Evolutionary conservation across 2,113 vertebrate species (phyloP).

Genomic region (Redunca redunca): DNA sequence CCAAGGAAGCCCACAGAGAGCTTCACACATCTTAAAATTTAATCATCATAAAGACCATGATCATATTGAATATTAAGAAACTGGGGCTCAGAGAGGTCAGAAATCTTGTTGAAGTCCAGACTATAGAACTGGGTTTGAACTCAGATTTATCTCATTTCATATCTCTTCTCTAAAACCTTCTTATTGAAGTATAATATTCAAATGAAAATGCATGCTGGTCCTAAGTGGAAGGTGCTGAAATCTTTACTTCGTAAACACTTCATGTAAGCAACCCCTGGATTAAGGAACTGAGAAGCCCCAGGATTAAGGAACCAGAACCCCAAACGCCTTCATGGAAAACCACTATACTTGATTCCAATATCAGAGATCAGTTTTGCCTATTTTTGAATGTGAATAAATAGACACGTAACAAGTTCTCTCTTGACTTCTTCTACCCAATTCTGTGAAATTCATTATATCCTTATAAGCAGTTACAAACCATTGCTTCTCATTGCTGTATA

Average conservation of each 20-base stretch:
- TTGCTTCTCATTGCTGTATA: neutral
- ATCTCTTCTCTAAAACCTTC: neutral
- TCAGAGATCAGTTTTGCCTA: neutral
- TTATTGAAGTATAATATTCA: neutral
- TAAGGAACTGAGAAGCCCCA: neutral
- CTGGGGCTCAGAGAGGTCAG: neutral
- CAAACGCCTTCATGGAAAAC: neutral
- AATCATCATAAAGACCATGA: neutral
- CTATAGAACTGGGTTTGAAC: neutral
- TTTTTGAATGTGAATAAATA: neutral
- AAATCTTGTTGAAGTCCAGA: neutral
- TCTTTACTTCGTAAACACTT: neutral
- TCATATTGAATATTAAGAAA: neutral
- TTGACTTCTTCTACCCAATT: neutral
- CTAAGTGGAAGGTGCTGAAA: neutral
- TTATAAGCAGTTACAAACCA: neutral
- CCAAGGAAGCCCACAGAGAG: neutral
- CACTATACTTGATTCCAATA: neutral
- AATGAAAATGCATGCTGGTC: neutral
- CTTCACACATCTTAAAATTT: constrained; percentile 6
- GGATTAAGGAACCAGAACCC: neutral
- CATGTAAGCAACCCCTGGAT: neutral
- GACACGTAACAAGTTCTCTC: neutral
- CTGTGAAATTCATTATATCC: neutral
- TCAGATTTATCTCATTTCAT: neutral